Evolutionary conservation across 2,888 invertebrate genomes (phyloP).

Genomic region (Pteria penguin): DNA sequence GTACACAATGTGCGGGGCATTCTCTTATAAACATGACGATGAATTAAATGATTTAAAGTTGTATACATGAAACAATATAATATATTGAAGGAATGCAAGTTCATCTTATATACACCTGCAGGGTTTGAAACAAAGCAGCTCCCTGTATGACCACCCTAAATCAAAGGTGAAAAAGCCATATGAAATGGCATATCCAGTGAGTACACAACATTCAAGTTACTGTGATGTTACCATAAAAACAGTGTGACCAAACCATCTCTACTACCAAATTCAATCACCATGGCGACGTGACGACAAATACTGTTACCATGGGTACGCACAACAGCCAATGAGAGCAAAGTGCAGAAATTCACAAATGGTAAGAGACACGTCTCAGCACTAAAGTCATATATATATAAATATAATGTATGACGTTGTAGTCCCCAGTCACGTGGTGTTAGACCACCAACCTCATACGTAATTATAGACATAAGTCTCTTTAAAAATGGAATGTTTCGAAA

Average conservation of each 20-base stretch:
- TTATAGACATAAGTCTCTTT: slow-evolving; percentile 24
- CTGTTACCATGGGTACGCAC: slow-evolving; percentile 41
- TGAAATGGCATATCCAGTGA: background rate
- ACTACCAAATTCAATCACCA: background rate
- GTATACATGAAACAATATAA: background rate
- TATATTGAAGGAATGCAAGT: background rate
- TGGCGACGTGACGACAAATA: slow-evolving; percentile 40
- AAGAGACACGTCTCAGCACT: no score
- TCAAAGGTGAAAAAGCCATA: background rate
- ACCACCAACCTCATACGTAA: slow-evolving; percentile 14
- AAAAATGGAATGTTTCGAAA: slow-evolving; percentile 55
- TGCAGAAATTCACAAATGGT: no score
- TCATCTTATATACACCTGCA: background rate
- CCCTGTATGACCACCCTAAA: background rate
- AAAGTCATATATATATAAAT: no score
- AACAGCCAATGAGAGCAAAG: slow-evolving; percentile 47
- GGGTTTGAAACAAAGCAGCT: background rate
- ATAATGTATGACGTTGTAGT: no score
- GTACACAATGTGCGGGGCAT: background rate
- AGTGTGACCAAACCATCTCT: no score
- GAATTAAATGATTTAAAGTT: background rate
- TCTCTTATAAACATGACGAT: background rate
- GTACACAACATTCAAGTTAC: background rate
- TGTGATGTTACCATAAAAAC: background rate
- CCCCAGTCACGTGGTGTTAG: background rate